A percentile compares a stretch with the other conserved stretches of the same genome.
Conservation (phyloP, 1,140 invertebrate genomes). For the Pachyrhynchus sulphureomaculatus region DNA sequence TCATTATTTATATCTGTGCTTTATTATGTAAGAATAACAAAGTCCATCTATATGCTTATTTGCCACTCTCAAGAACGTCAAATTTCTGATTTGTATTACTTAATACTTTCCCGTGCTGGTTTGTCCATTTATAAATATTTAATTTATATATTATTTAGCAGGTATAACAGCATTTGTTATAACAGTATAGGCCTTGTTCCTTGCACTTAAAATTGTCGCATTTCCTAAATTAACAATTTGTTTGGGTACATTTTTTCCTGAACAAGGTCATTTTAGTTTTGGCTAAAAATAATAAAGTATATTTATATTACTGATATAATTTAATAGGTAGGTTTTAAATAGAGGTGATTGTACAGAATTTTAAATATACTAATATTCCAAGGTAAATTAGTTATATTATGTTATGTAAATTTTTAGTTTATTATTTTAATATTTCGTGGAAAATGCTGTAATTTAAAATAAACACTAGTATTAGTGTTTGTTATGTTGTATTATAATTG, state of each 20-base stretch:
- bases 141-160: too few species aligned
- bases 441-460: constrained; percentile 19
- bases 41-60: too few species aligned
- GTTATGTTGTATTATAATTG: constrained; percentile 29
- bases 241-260: neutral
- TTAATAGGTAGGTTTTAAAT: constrained; percentile 26
- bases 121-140: too few species aligned
- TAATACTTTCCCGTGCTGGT: too few species aligned
- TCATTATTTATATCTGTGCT: too few species aligned
- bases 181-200: too few species aligned
- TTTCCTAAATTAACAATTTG: too few species aligned
- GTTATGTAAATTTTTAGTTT: constrained; percentile 30
- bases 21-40: too few species aligned
- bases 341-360: constrained; percentile 33
- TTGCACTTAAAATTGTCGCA: too few species aligned
- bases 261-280: constrained; percentile 1
- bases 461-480: constrained; percentile 15
- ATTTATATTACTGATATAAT: constrained; percentile 12
- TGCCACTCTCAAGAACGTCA: too few species aligned
- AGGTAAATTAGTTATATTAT: constrained; percentile 24
- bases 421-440: constrained; percentile 27
- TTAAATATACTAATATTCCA: constrained; percentile 32
- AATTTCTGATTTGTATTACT: too few species aligned
- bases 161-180: too few species aligned
- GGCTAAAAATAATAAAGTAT: neutral